These are phyloP conservation scores for Synanthedon tipuliformis DNA, from an alignment of 2,888 invertebrate species.

Conservation along the genomic window DNA sequence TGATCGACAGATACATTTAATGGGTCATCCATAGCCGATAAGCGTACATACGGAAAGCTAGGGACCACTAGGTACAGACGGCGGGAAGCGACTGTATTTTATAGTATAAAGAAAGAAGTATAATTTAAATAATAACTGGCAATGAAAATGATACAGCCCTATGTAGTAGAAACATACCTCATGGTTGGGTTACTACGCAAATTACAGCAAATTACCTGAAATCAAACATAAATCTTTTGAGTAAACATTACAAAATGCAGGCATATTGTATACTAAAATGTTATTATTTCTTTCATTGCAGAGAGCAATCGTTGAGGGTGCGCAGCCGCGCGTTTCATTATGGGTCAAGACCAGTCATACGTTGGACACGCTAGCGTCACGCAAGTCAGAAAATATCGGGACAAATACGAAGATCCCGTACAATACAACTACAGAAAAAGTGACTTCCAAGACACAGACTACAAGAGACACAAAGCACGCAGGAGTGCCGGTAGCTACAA, in stretches of 20 bases:
- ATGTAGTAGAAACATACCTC: background rate
- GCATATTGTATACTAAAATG: background rate
- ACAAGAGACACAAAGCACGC: constrained; percentile 45
- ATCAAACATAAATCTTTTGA: background rate
- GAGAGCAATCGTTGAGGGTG: constrained; percentile 32
- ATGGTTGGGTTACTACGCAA: constrained; percentile 1
- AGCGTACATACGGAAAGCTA: too few relatives aligned
- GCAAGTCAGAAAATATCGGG: constrained; percentile 39
- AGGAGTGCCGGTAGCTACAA: constrained; percentile 55
- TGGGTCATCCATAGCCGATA: too few relatives aligned
- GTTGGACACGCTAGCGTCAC: constrained; percentile 41
- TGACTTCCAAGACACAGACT: constrained; percentile 35
- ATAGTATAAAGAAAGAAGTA: too few relatives aligned
- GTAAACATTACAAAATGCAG: background rate
- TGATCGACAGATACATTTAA: too few relatives aligned
- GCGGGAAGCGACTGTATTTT: too few relatives aligned
- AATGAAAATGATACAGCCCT: too few relatives aligned
- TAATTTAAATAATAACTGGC: too few relatives aligned
- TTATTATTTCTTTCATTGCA: constrained; percentile 27
- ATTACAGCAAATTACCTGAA: background rate
- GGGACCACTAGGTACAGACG: too few relatives aligned
- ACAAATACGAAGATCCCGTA: constrained; percentile 43
- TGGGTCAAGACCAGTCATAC: constrained; percentile 64
- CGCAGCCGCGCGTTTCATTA: constrained; percentile 38
- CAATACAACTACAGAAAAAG: constrained; percentile 34